Percentiles rank a stretch among this genome's conserved stretches.
phyloP scores from a whole-genome alignment of 2,113 vertebrate genomes.

The Nasalis larvatus region DNA sequence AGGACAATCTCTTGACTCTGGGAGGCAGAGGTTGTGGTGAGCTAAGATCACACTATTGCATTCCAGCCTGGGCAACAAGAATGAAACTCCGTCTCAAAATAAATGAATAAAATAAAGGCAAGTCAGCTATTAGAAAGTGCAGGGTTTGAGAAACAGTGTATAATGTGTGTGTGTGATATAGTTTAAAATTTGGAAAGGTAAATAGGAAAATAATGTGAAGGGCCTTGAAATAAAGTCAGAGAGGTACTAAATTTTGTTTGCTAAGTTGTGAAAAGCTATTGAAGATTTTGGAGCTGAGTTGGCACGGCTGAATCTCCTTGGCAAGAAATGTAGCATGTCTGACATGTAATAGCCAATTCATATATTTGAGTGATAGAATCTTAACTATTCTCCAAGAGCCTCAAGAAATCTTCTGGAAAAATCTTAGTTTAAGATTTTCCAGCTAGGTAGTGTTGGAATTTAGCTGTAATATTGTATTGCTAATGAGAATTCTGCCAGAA shows the following conservation, averaged over 20 bases:
- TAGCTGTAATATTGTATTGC: neutral
- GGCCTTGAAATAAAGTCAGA: neutral
- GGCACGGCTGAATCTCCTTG: neutral
- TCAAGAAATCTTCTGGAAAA: neutral
- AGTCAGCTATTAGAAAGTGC: neutral
- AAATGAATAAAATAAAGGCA: neutral
- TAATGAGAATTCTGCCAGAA: conserved; percentile 26
- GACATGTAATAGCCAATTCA: neutral
- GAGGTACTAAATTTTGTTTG: neutral
- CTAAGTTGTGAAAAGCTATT: neutral
- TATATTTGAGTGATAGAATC: neutral
- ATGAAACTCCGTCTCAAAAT: too few species aligned
- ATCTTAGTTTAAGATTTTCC: neutral
- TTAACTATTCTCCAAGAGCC: neutral
- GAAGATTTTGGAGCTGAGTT: neutral
- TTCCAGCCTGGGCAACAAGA: too few species aligned
- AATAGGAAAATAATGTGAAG: neutral
- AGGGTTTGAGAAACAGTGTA: neutral
- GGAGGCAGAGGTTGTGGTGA: too few species aligned
- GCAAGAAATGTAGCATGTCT: neutral
- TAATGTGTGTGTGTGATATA: neutral
- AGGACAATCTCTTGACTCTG: too few species aligned
- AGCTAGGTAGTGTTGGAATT: neutral
- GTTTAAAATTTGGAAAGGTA: conserved; percentile 8
- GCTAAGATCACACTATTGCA: too few species aligned